Percentiles rank a stretch among this genome's conserved stretches.
Conservation (phyloP, 64 coral and sea anemone genomes). For the Dendronephthya gigantea region DNA sequence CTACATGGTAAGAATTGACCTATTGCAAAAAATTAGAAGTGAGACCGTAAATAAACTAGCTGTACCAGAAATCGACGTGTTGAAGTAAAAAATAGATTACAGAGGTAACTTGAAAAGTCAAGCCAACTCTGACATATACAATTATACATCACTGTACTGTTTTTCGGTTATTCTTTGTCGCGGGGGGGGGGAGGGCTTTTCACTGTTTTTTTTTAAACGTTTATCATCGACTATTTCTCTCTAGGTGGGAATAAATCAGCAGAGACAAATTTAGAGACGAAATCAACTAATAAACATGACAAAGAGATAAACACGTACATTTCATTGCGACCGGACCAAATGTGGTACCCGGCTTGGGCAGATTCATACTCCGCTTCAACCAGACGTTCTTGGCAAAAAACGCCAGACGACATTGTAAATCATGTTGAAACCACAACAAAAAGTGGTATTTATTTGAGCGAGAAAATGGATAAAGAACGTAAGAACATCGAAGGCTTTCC, state of each 20-base stretch:
- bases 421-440: neutral
- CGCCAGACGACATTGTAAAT: neutral
- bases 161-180: too few relatives aligned
- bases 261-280: neutral
- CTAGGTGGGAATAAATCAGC: neutral
- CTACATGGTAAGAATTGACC: neutral
- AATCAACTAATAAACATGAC: neutral
- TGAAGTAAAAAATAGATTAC: too few relatives aligned
- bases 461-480: neutral
- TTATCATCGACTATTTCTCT: neutral
- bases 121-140: too few relatives aligned
- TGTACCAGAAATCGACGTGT: too few relatives aligned
- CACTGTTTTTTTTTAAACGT: neutral
- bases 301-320: neutral
- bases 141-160: too few relatives aligned
- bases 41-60: too few relatives aligned
- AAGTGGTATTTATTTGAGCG: neutral
- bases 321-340: neutral
- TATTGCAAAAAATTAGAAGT: too few relatives aligned
- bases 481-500: neutral
- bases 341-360: neutral
- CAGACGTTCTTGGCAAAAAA: neutral
- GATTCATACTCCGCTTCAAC: neutral
- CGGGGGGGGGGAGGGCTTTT: too few relatives aligned
- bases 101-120: too few relatives aligned